Base-by-base conservation (phyloP, 2,113 vertebrate genomes). In the Galbula dea region DNA sequence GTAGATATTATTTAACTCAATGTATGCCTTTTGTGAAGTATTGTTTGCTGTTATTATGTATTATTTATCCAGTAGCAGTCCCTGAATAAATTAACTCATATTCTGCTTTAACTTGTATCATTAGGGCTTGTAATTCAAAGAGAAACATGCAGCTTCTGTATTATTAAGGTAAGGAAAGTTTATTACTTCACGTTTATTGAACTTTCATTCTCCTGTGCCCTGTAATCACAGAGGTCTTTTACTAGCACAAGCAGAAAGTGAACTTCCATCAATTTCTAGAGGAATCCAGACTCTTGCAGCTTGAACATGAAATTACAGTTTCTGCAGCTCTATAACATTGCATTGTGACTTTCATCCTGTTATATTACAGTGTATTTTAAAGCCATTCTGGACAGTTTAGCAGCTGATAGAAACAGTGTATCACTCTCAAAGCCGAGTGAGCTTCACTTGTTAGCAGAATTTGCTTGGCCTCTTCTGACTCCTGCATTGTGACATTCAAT, bases 401-500 rank as follows among this genome's bases (percentile, higher is more conserved):
- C 21, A 78, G 52, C 61, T 88, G 18, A 37, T 80, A 63, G 30
- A 78, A 68, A 68, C 48, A 72, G 43, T 26, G 11, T 20, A 51
- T 73, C 2, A 1, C 72, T 61, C 37, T 51, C 36, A 77, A 88
- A 77, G 23, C 23, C 43, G 93, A 66, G 61, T 12, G 54, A 89
- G 7, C 30, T 80, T 77, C 72, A 37, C 29, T 67, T 58, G 20
- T 32, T 79, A 58, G 43, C 10, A 62, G 63, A 83, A 22, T n/a
- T 30, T 18, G 8, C 57, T 65, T 69, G 45, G 46, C 9, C 41
- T 55, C 37, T 71, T 61, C 36, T 12, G 15, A 2, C n/a, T 87
- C 10, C 18, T 26, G 14, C 32, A 80, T n/a, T n/a, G n/a, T n/a
- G n/a, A n/a, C 11, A 43, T 43, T 43, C 0, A 0, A 26, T 2